These are phyloP conservation scores for Tetragnatha montana DNA, from an alignment of 2,888 invertebrate species.

Conservation along the genomic window DNA sequence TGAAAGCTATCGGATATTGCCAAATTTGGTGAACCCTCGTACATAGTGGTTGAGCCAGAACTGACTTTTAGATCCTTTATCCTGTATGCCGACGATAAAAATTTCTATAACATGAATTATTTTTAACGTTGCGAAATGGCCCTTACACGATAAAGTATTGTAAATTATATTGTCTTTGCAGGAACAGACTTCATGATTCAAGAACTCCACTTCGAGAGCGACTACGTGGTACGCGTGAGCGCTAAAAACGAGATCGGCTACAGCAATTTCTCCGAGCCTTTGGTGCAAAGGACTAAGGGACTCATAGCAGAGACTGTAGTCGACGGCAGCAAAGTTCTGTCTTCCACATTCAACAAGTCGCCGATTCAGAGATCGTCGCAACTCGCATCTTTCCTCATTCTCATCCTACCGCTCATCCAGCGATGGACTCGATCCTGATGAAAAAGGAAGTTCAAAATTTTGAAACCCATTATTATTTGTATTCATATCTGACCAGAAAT, in stretches of 20 bases:
- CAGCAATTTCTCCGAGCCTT: slow-evolving; percentile 69
- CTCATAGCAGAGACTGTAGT: slow-evolving; percentile 63
- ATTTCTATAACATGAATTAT: not conserved
- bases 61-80: not conserved
- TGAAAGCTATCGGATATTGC: not conserved
- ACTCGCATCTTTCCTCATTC: not conserved
- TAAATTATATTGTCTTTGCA: not conserved
- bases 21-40: not conserved
- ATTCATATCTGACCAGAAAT: not conserved
- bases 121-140: not conserved
- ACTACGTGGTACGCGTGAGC: slow-evolving; percentile 70
- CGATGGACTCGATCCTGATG: slow-evolving; percentile 30
- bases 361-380: not conserved
- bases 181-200: slow-evolving; percentile 59
- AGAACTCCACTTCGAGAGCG: slow-evolving; percentile 57
- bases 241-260: slow-evolving; percentile 72
- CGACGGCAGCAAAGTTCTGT: slow-evolving; percentile 79
- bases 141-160: not conserved
- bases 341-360: slow-evolving; percentile 61
- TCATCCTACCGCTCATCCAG: slow-evolving; percentile 23
- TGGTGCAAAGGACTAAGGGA: slow-evolving; percentile 62
- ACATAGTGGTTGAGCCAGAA: not conserved
- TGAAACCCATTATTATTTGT: not conserved
- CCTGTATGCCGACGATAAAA: not conserved
- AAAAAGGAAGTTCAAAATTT: not conserved